phyloP scores from a whole-genome alignment of 1,140 invertebrate genomes.

The Gonatopus flavifemur region DNA sequence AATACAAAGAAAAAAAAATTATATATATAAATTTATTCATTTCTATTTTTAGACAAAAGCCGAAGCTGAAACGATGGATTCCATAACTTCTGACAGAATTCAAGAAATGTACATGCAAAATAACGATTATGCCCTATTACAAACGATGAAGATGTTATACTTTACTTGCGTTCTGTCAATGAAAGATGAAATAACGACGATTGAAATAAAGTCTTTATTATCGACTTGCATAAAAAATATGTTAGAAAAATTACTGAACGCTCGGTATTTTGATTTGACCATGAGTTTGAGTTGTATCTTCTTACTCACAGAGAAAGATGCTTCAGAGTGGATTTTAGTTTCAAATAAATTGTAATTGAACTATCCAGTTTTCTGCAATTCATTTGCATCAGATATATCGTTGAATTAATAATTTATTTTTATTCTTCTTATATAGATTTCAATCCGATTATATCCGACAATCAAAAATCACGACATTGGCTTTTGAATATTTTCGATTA shows the following conservation, averaged over 20 bases:
- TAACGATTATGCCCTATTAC: constrained; percentile 33
- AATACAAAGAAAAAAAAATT: not conserved
- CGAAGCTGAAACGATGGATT: constrained; percentile 9
- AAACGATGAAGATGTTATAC: constrained; percentile 35
- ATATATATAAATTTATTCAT: constrained; percentile 1
- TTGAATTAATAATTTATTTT: not conserved
- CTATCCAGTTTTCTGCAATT: not conserved
- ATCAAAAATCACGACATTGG: constrained; percentile 32
- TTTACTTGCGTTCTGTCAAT: constrained; percentile 7
- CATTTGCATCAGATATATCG: not conserved
- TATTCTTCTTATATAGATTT: constrained; percentile 15
- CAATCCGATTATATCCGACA: constrained; percentile 28
- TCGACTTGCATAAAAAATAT: constrained; percentile 13
- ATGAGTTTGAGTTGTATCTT: constrained; percentile 41
- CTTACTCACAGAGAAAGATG: constrained; percentile 27
- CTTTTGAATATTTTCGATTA: constrained; percentile 39
- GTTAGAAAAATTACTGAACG: constrained; percentile 39
- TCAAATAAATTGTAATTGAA: constrained; percentile 28
- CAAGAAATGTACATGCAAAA: constrained; percentile 27
- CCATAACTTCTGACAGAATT: constrained; percentile 14
- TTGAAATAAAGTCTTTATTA: constrained; percentile 21
- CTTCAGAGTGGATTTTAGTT: constrained; percentile 25
- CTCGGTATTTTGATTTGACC: constrained; percentile 35
- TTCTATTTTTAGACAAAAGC: not conserved
- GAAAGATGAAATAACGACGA: constrained; percentile 7